Base-by-base conservation (phyloP, 2,113 vertebrate genomes). In the Carassius gibelio region DNA sequence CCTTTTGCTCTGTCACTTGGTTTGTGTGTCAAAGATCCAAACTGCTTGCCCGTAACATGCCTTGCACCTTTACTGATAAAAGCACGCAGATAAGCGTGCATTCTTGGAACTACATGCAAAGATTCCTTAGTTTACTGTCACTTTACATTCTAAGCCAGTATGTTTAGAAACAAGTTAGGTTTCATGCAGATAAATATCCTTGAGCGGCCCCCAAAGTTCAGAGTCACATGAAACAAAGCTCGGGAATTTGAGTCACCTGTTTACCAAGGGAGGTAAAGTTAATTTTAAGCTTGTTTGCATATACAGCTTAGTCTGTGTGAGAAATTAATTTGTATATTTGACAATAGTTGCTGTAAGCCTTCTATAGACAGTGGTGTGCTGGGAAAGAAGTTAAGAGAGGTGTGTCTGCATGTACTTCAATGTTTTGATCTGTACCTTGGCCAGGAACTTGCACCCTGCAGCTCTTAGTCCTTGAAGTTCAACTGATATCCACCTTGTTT, bases 401-500 rank as follows among this genome's bases (percentile, higher is more conserved):
- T 83, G 85, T 57, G 52, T 82, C 34, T 55, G 48, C 30, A 26
- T 68, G 15, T 82, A 55, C 26, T n/a, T 10, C 79, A 55, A 45
- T 38, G 15, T 69, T 82, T 52, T 59, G 34, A 64, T 83, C 30
- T 92, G 90, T 91, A 92, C 91, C 61, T 92, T 93, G 90, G 79
- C 85, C 87, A 74, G 62, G 45, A 13, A 64, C 79, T 69, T 57
- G 50, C 55, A 85, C 80, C 87, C 81, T 86, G 84, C 84, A 30
- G 30, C 62, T 80, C 15, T 45, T 81, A 42, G 38, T 57, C 61
- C 48, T 85, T 79, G 83, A 75, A 45, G 76, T 82, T 88, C 57
- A 76, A n/a, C 87, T 88, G 91, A 93, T 92, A 94, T 69, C 83
- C 1, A 6, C 59, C 77, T 15, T 59, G 82, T 17, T 52, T 85